Conservation (phyloP, 2,888 invertebrate genomes). For the Chymomyza caudatula region DNA sequence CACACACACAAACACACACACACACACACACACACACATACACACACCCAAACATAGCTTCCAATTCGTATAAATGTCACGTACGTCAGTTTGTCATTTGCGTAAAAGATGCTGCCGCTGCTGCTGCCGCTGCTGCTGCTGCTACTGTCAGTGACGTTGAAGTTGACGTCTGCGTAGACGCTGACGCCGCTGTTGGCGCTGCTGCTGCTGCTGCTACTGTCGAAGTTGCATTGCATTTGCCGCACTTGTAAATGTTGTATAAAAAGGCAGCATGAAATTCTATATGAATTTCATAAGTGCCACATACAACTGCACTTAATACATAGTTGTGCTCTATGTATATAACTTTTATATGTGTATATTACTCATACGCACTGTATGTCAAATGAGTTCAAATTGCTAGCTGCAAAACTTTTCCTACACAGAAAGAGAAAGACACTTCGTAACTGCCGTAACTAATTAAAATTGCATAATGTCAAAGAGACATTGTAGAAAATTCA, state of each 20-base stretch:
- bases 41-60: conserved; percentile 46
- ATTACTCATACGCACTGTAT: conserved; percentile 65
- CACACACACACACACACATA: neutral
- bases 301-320: neutral
- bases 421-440: neutral
- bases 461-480: conserved; percentile 62
- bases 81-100: conserved; percentile 74
- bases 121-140: no score
- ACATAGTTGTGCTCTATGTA: neutral
- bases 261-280: conserved; percentile 39
- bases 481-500: conserved; percentile 49
- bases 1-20: neutral
- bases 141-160: neutral
- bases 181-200: neutral
- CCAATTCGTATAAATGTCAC: conserved; percentile 77
- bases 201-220: neutral
- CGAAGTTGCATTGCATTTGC: neutral
- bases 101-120: conserved; percentile 59
- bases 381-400: conserved; percentile 67
- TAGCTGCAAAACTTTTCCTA: conserved; percentile 39
- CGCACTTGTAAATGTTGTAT: conserved; percentile 8
- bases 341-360: conserved; percentile 27
- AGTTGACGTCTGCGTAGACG: neutral
- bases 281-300: neutral
- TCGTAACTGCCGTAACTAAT: conserved; percentile 59